phyloP scores from a whole-genome alignment of 23 tunicate genomes.

The Phallusia fumigata region DNA sequence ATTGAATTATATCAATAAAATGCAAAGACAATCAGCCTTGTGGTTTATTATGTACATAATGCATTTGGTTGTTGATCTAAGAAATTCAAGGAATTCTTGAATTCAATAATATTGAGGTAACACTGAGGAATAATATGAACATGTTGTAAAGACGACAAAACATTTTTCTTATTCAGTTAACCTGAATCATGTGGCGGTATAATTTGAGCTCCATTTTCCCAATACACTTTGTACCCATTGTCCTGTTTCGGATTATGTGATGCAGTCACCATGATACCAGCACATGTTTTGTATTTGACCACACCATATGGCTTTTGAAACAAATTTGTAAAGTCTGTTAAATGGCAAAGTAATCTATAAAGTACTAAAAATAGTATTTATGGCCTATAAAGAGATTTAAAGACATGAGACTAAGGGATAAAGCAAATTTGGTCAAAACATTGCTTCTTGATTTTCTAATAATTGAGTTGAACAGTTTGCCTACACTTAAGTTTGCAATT shows the following conservation, averaged over 20 bases:
- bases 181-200: slow-evolving; percentile 94
- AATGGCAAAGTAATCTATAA: background rate
- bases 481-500: too few relatives aligned
- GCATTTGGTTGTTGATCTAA: too few relatives aligned
- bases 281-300: slow-evolving; percentile 58
- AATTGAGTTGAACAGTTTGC: too few relatives aligned
- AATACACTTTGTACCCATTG: slow-evolving; percentile 97
- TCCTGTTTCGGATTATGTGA: slow-evolving; percentile 99
- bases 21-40: too few relatives aligned
- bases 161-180: slow-evolving; percentile 1
- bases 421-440: background rate
- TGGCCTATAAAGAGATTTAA: too few relatives aligned
- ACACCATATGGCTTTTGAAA: slow-evolving; percentile 79
- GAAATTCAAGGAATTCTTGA: too few relatives aligned
- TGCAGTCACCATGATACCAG: slow-evolving; percentile 95
- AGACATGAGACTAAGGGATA: too few relatives aligned
- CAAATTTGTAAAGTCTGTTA: background rate
- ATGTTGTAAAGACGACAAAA: background rate
- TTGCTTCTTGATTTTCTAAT: too few relatives aligned
- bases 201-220: slow-evolving; percentile 98
- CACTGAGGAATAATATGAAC: too few relatives aligned
- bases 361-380: background rate
- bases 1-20: too few relatives aligned
- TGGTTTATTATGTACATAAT: too few relatives aligned
- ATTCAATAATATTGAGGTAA: too few relatives aligned